Percentiles rank a stretch among this genome's conserved stretches.
Evolutionary conservation across 2,888 invertebrate genomes (phyloP).

Genomic region (Drosophila buzzatii): DNA sequence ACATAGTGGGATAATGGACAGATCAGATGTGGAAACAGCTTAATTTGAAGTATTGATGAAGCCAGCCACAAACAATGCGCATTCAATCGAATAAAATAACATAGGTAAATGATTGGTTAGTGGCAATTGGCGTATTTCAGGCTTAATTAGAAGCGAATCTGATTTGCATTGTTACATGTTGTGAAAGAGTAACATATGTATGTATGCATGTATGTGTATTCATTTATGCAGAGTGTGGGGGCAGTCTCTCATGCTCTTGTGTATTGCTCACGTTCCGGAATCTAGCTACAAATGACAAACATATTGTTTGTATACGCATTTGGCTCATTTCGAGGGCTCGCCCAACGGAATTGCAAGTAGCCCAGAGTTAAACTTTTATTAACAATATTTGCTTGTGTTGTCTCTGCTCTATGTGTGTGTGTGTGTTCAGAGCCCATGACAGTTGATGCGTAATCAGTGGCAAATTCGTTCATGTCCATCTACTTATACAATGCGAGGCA

Average conservation of each 20-base stretch:
- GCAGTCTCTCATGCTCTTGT: slow-evolving; percentile 1
- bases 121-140: neutral
- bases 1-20: slow-evolving; percentile 1
- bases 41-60: slow-evolving; percentile 7
- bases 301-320: slow-evolving; percentile 55
- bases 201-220: neutral
- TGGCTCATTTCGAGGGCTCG: slow-evolving; percentile 23
- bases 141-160: slow-evolving; percentile 3
- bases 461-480: slow-evolving; percentile 64
- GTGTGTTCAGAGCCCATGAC: slow-evolving; percentile 42
- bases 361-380: slow-evolving; percentile 40
- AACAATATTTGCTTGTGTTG: slow-evolving; percentile 53
- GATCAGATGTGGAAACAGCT: neutral
- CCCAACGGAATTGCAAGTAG: slow-evolving; percentile 60
- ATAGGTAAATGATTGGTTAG: slow-evolving; percentile 1
- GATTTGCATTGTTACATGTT: neutral
- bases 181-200: neutral
- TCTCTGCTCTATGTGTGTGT: slow-evolving; percentile 16
- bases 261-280: slow-evolving; percentile 63
- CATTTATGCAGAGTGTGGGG: neutral
- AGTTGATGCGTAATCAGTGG: slow-evolving; percentile 74
- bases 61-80: slow-evolving; percentile 14
- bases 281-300: slow-evolving; percentile 58
- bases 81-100: slow-evolving; percentile 12
- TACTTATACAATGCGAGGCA: slow-evolving; percentile 40